Evolutionary conservation across 2,113 vertebrate species (phyloP).

Genomic region (Barbus barbus): DNA sequence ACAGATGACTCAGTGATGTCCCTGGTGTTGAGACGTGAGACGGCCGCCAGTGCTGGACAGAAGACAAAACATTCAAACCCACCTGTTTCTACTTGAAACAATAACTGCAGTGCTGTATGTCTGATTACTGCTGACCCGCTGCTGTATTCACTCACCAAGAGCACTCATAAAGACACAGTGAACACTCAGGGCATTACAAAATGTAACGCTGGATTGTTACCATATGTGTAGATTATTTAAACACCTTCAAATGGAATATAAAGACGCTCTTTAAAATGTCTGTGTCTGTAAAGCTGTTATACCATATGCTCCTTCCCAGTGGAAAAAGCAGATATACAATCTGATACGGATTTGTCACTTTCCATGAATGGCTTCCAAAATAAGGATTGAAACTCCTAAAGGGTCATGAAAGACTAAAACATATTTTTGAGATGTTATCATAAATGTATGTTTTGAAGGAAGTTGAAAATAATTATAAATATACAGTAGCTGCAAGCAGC

Average conservation of each 20-base stretch:
- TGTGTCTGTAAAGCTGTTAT: background rate
- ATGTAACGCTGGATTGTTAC: background rate
- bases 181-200: background rate
- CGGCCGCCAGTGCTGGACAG: constrained; percentile 70
- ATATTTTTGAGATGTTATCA: background rate
- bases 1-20: constrained; percentile 78
- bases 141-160: background rate
- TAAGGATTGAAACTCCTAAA: background rate
- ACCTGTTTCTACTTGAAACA: background rate
- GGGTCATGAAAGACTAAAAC: too few relatives aligned
- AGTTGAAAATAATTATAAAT: too few relatives aligned
- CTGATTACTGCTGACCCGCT: background rate
- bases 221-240: background rate
- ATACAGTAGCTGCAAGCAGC: too few relatives aligned
- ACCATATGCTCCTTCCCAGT: background rate
- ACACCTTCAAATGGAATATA: background rate
- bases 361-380: background rate
- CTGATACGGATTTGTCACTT: background rate
- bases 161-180: too few relatives aligned
- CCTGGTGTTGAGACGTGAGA: constrained; percentile 69
- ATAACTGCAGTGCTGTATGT: background rate
- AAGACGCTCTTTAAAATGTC: background rate
- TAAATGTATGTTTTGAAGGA: too few relatives aligned
- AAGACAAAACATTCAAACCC: constrained; percentile 23
- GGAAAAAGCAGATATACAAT: too few relatives aligned